phyloP scores from a whole-genome alignment of 1,140 invertebrate genomes.

The Campoletis sonorensis region DNA sequence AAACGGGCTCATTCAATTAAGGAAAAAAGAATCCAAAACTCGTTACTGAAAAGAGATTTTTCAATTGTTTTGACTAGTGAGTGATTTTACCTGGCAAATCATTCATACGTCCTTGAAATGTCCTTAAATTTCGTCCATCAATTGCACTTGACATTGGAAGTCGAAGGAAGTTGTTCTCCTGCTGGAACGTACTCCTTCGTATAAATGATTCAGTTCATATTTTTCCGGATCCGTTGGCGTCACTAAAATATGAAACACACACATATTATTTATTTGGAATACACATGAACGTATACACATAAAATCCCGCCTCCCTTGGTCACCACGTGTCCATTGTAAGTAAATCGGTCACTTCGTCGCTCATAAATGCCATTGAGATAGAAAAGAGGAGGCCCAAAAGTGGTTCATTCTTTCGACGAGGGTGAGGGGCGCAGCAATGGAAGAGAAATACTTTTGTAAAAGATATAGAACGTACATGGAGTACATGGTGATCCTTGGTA shows the following conservation, averaged over 20 bases:
- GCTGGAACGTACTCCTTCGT: too few relatives aligned
- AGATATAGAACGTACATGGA: slow-evolving; percentile 34
- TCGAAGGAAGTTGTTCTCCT: too few relatives aligned
- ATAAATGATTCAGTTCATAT: too few relatives aligned
- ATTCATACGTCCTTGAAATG: too few relatives aligned
- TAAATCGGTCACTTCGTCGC: slow-evolving; percentile 73
- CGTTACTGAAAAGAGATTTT: too few relatives aligned
- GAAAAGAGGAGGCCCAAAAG: slow-evolving; percentile 41
- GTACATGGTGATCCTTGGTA: slow-evolving; percentile 51
- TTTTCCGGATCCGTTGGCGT: slow-evolving; percentile 41
- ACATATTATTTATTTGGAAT: not conserved
- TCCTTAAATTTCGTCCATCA: too few relatives aligned
- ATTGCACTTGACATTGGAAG: too few relatives aligned
- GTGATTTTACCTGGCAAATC: too few relatives aligned
- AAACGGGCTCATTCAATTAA: too few relatives aligned
- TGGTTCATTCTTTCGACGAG: slow-evolving; percentile 24
- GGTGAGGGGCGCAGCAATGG: slow-evolving; percentile 39
- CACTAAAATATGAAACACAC: not conserved
- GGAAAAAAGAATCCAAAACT: too few relatives aligned
- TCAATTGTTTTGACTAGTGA: too few relatives aligned
- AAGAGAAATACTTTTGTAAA: slow-evolving; percentile 28
- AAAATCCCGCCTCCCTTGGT: slow-evolving; percentile 46
- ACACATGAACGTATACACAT: not conserved
- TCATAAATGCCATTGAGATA: slow-evolving; percentile 62
- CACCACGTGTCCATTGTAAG: slow-evolving; percentile 67